Evolutionary conservation across 2,113 vertebrate species (phyloP).

Genomic region (sheep (Ovis aries)): ARS-UI_Ramb_v3.0 NC_056066.1:1179001-1179500

Average conservation of each 20-base stretch:
- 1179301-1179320: neutral
- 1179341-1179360: neutral
- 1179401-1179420: neutral
- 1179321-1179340: neutral
- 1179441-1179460: neutral
- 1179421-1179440: neutral
- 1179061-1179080: neutral
- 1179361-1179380: neutral
- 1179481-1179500: neutral
- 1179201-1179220: neutral
- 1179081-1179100: neutral
- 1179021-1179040: neutral
- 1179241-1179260: neutral
- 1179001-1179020: neutral
- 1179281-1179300: neutral
- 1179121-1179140: neutral
- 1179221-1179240: neutral
- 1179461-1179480: neutral
- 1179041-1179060: neutral
- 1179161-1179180: neutral
- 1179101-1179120: neutral
- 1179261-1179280: neutral
- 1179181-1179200: neutral
- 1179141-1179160: neutral
- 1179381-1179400: neutral